These are phyloP conservation scores for Archaeoteleia sp. DNA, from an alignment of 2,888 invertebrate species.

Conservation along the genomic window DNA sequence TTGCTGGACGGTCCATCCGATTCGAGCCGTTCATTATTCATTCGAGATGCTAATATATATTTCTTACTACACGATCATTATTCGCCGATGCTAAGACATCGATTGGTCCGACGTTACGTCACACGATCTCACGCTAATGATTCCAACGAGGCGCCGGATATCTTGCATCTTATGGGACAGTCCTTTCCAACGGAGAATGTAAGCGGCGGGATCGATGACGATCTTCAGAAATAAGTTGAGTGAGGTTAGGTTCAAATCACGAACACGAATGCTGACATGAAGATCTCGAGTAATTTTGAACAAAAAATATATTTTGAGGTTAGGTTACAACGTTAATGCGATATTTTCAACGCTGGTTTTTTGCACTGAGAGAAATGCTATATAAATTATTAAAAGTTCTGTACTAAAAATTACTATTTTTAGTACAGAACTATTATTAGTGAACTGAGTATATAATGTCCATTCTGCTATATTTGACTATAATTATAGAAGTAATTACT, in stretches of 20 bases:
- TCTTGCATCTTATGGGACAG: slow-evolving; percentile 61
- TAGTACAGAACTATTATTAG: no score
- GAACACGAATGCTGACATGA: slow-evolving; percentile 39
- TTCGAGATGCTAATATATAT: slow-evolving; percentile 67
- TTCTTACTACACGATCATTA: slow-evolving; percentile 68
- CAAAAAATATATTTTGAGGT: slow-evolving; percentile 29
- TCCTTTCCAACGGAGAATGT: slow-evolving; percentile 49
- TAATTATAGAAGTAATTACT: no score
- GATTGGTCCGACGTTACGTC: slow-evolving; percentile 71
- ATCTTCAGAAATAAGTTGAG: slow-evolving; percentile 47
- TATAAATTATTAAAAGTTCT: no score
- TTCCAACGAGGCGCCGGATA: slow-evolving; percentile 70
- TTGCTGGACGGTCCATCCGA: slow-evolving; percentile 54
- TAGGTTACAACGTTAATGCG: slow-evolving; percentile 41
- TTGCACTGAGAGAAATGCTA: no score
- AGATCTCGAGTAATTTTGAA: slow-evolving; percentile 50
- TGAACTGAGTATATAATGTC: no score
- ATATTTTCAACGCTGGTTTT: slow-evolving; percentile 1
- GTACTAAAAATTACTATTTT: no score
- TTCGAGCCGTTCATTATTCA: slow-evolving; percentile 57
- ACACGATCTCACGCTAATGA: slow-evolving; percentile 73
- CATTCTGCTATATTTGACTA: no score
- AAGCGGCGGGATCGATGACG: slow-evolving; percentile 42
- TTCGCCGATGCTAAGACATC: slow-evolving; percentile 64
- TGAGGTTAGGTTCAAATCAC: slow-evolving; percentile 44